Evolutionary conservation across 1,140 invertebrate genomes (phyloP).

Genomic region (Apis laboriosa): DNA sequence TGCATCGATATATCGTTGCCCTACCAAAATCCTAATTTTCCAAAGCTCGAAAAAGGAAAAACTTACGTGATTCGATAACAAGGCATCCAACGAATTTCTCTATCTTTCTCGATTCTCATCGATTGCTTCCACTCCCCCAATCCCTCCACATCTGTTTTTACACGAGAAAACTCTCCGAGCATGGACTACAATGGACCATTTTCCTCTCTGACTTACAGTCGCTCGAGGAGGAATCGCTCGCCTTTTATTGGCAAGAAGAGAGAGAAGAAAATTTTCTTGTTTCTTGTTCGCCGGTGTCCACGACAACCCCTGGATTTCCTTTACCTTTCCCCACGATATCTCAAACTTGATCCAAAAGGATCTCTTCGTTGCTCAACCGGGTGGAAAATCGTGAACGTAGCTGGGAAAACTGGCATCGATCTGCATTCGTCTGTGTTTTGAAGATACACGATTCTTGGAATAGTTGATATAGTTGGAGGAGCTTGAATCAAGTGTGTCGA

Average conservation of each 20-base stretch:
- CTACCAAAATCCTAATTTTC: no score
- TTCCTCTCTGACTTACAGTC: neutral
- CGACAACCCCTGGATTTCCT: neutral
- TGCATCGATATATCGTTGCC: no score
- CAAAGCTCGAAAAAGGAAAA: no score
- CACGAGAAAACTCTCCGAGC: neutral
- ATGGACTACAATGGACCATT: slow-evolving; percentile 12
- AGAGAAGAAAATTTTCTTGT: neutral
- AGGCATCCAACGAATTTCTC: no score
- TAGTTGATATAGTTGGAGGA: no score
- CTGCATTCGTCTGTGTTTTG: neutral
- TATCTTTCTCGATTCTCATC: no score
- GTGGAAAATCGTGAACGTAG: neutral
- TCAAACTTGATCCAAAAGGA: neutral
- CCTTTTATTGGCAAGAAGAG: neutral
- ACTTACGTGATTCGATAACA: no score
- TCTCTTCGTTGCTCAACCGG: neutral
- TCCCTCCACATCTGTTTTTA: neutral
- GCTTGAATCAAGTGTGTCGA: neutral
- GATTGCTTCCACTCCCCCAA: no score
- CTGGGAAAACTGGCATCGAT: neutral
- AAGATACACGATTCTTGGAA: neutral
- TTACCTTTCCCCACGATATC: neutral
- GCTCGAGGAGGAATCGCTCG: neutral
- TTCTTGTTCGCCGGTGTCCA: neutral